These are phyloP conservation scores for Margarornis squamiger DNA, from an alignment of 2,797 vertebrate genomes.

Conservation along the genomic window DNA sequence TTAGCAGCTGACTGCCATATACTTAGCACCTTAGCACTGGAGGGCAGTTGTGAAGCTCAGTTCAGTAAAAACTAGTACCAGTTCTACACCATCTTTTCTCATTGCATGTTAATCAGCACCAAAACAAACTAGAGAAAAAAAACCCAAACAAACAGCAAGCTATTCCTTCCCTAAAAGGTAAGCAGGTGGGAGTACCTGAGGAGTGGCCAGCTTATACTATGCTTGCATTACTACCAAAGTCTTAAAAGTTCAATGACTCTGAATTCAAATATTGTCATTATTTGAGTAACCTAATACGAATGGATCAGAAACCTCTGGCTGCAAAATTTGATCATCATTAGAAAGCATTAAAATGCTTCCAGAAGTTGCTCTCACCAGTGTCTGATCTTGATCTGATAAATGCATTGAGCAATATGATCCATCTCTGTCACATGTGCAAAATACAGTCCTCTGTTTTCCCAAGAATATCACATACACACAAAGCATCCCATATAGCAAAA, in stretches of 20 bases:
- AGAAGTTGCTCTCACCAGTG: neutral
- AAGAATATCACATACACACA: neutral
- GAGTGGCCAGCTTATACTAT: neutral
- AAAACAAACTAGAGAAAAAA: neutral
- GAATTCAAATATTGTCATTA: neutral
- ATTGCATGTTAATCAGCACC: neutral
- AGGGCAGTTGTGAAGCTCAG: neutral
- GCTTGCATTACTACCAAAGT: neutral
- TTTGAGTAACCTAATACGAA: neutral
- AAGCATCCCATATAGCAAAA: neutral
- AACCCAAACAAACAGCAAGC: no score
- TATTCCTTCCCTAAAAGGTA: neutral
- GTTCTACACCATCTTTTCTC: neutral
- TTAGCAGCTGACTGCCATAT: neutral
- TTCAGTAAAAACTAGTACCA: neutral
- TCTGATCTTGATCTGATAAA: neutral
- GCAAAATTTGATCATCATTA: neutral
- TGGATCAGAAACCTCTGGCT: neutral
- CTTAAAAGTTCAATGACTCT: neutral
- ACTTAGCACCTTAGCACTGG: neutral
- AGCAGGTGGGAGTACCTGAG: neutral
- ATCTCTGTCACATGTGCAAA: neutral
- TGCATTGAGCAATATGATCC: neutral
- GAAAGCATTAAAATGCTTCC: neutral
- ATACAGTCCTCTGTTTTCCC: neutral